Percentiles rank a stretch among this genome's conserved stretches.
Conservation (phyloP, 2,888 invertebrate genomes). For the Polydrusus pterygomalis region DNA sequence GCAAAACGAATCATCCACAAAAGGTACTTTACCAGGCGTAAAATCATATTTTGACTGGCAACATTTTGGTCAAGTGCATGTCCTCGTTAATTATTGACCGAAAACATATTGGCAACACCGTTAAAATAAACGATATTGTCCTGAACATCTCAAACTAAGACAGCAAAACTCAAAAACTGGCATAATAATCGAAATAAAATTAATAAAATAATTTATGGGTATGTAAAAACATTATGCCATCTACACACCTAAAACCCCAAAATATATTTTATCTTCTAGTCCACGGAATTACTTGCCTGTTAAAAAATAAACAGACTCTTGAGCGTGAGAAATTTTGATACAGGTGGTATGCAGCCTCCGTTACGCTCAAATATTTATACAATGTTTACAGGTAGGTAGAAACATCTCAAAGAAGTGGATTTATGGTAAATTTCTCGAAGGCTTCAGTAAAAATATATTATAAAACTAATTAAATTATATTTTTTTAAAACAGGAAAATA, state of each 20-base stretch:
- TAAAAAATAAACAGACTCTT: neutral
- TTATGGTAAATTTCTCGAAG: neutral
- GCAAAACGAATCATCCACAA: neutral
- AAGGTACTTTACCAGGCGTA: conserved; percentile 1
- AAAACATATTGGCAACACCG: neutral
- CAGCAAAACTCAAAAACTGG: too few relatives aligned
- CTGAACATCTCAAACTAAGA: too few relatives aligned
- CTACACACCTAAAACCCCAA: neutral
- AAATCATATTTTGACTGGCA: neutral
- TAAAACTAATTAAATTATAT: too few relatives aligned
- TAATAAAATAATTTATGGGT: too few relatives aligned
- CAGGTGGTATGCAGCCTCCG: neutral
- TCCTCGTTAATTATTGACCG: neutral
- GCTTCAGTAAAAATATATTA: neutral
- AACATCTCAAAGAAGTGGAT: neutral
- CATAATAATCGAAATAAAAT: too few relatives aligned
- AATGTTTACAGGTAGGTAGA: conserved; percentile 1
- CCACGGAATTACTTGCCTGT: neutral
- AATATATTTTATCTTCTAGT: neutral
- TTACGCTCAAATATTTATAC: conserved; percentile 1
- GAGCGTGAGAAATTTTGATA: conserved; percentile 1
- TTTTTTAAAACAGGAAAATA: too few relatives aligned
- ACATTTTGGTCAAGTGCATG: neutral
- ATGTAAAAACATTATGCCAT: neutral
- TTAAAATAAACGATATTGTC: neutral